Evolutionary conservation across 1,140 invertebrate species (phyloP).

Genomic region (Hyles euphorbiae): DNA sequence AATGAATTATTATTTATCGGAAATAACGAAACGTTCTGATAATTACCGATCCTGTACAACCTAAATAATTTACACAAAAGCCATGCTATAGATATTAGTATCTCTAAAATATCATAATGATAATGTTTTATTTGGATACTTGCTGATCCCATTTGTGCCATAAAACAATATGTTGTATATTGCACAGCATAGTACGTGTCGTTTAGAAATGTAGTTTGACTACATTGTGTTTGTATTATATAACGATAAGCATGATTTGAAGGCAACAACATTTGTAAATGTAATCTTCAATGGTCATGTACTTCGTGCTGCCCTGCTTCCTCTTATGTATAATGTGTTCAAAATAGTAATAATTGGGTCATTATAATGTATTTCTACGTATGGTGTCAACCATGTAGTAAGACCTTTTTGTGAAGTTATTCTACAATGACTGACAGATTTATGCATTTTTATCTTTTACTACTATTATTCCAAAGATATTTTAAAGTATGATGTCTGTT

Average conservation of each 20-base stretch:
- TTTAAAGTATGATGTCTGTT: constrained; percentile 16
- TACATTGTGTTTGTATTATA: constrained; percentile 31
- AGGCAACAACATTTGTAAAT: neutral
- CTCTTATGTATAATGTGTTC: too few relatives aligned
- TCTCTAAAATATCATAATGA: neutral
- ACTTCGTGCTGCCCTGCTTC: too few relatives aligned
- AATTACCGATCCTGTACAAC: constrained; percentile 72
- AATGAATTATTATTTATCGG: constrained; percentile 71
- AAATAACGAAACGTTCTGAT: constrained; percentile 75
- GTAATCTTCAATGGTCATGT: too few relatives aligned
- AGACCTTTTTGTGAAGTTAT: too few relatives aligned
- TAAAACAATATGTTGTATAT: constrained; percentile 24
- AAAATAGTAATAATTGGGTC: too few relatives aligned
- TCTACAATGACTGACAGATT: too few relatives aligned
- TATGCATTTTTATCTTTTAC: neutral
- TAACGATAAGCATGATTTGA: constrained; percentile 22
- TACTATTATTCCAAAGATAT: constrained; percentile 36
- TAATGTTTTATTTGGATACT: neutral
- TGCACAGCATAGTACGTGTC: constrained; percentile 6
- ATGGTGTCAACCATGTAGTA: too few relatives aligned
- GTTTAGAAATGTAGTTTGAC: constrained; percentile 33
- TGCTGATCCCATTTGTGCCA: constrained; percentile 33
- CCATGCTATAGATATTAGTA: neutral
- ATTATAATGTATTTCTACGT: too few relatives aligned
- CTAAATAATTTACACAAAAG: constrained; percentile 25